Conservation (phyloP, 2,113 vertebrate genomes). For the Xerus inauris region DNA sequence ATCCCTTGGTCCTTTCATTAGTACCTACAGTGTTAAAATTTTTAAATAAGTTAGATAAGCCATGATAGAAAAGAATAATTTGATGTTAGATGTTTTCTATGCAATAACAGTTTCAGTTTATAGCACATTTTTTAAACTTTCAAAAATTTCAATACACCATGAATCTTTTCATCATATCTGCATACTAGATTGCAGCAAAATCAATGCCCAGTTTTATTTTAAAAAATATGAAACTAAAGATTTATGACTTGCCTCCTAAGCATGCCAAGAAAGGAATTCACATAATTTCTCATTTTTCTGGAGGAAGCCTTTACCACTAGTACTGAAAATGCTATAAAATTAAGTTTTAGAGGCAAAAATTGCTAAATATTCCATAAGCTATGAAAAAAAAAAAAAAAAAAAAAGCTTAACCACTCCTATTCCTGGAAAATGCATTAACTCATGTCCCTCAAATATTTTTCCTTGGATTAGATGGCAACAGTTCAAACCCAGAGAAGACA, state of each 20-base stretch:
- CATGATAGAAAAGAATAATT: slow-evolving; percentile 48
- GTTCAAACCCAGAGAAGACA: slow-evolving; percentile 70
- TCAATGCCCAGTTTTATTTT: slow-evolving; percentile 64
- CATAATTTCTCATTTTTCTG: slow-evolving; percentile 71
- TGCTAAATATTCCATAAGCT: slow-evolving; percentile 74
- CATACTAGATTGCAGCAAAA: slow-evolving; percentile 64
- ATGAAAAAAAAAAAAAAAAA: slow-evolving; percentile 59
- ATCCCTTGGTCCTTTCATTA: slow-evolving; percentile 58
- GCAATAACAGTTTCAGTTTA: slow-evolving; percentile 34
- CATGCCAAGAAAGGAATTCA: slow-evolving; percentile 67
- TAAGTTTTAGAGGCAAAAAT: slow-evolving; percentile 52
- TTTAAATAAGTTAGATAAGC: slow-evolving; percentile 57
- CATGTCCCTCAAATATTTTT: slow-evolving; percentile 76
- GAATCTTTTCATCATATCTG: slow-evolving; percentile 67
- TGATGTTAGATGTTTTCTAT: slow-evolving; percentile 45
- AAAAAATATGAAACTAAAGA: slow-evolving; percentile 63
- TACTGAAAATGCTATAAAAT: slow-evolving; percentile 73
- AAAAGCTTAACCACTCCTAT: slow-evolving; percentile 60
- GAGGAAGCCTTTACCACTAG: slow-evolving; percentile 56
- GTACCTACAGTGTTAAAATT: slow-evolving; percentile 42
- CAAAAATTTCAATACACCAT: slow-evolving; percentile 39
- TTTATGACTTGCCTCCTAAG: slow-evolving; percentile 64
- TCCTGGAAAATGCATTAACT: slow-evolving; percentile 80
- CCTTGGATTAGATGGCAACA: slow-evolving; percentile 63
- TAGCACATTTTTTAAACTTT: slow-evolving; percentile 37